Evolutionary conservation across 2,797 vertebrate genomes (phyloP), one percentile per base, ranked within the genome.

Genomic region (Phoebastria nigripes): DNA sequence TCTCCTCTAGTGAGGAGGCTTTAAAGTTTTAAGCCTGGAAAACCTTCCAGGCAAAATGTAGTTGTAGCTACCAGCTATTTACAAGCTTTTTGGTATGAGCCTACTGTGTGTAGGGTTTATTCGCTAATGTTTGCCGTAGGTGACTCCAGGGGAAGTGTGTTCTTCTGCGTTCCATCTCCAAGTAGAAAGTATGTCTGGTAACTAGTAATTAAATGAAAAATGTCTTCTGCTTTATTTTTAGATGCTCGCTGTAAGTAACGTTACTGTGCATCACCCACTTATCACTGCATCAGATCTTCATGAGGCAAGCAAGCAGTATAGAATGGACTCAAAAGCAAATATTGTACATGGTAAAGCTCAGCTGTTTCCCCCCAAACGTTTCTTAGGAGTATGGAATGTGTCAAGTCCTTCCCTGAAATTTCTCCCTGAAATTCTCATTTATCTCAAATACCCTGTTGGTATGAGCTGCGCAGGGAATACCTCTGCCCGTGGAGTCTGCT

Each of bases 271-370:
- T 49, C 98, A 98, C 84, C 98, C 99, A 0, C 91, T 97, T 81
- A 95, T 99, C 62, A 98, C 90, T 25, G 96, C 98, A 0, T 94
- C 97, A 4, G 98, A 99, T 94, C 92, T 99, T 14, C 97, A 99
- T 59, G 99, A 99, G 89, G 99, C 99, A 66, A 98, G 98, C 94
- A 98, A 97, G 56, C 93, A 98, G 37, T 98, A 95, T 39, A 98
- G 98, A 5, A 88, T 92, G 4, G 99, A 99, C 92, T 98, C 99
- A 3, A 99, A 98, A 96, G 98, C 98, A 1, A 99, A 99, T 80
- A 98, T 99, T n/a, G 98, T 99, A 8, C 99, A 99, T 6, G 99
- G 99, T 99, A 94, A 98, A 96, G 89, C 59, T 65, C 72, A 12
- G 55, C 59, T 29, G 5, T 2, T n/a, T 15, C 13, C 25, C 37